Evolutionary conservation across 2,888 invertebrate species (phyloP).

Genomic region (Trisateles emortualis): DNA sequence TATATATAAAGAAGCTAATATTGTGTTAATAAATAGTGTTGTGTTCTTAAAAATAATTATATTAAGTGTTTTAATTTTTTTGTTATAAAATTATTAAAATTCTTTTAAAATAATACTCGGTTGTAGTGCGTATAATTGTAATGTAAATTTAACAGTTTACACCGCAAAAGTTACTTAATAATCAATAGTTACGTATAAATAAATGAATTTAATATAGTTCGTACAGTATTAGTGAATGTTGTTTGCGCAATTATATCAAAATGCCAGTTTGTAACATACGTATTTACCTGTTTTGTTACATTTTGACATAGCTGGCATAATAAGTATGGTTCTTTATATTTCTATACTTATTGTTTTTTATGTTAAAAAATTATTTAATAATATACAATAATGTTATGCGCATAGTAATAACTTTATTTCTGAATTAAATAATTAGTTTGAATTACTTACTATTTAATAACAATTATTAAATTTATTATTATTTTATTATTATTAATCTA

Average conservation of each 20-base stretch:
- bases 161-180: too few relatives aligned
- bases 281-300: background rate
- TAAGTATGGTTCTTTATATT: too few relatives aligned
- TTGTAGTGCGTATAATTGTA: too few relatives aligned
- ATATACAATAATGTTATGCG: too few relatives aligned
- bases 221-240: background rate
- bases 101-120: background rate
- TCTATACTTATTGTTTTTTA: too few relatives aligned
- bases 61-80: background rate
- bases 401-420: too few relatives aligned
- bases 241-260: background rate
- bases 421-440: too few relatives aligned
- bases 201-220: background rate
- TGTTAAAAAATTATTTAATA: too few relatives aligned
- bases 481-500: too few relatives aligned
- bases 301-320: background rate
- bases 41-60: background rate
- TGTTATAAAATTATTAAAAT: background rate
- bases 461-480: too few relatives aligned
- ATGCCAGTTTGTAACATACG: background rate
- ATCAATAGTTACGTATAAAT: background rate
- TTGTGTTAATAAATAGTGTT: background rate
- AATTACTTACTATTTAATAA: too few relatives aligned
- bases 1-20: background rate
- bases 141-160: too few relatives aligned